Base-by-base conservation (phyloP, 2,113 vertebrate genomes). In the Lampris megalopsis region DNA sequence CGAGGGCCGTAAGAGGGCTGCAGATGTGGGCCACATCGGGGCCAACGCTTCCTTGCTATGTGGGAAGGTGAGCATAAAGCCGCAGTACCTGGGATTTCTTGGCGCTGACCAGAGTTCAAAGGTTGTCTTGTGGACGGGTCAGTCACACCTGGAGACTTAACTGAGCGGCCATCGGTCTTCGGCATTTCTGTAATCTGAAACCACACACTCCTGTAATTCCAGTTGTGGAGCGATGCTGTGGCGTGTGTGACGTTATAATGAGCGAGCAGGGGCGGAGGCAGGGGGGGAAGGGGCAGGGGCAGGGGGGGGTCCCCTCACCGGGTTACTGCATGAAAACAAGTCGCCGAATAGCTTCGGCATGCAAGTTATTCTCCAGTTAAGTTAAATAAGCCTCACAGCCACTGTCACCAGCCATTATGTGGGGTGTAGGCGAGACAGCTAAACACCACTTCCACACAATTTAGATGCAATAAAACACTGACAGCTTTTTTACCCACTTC, bases 401-500 rank as follows among this genome's bases (percentile, higher is more conserved):
- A 91, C 93, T 95, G 94, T 95, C 94, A 94, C 91, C 93, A 95
- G 91, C 96, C 95, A 94, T 96, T 96, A 95, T 95, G 94, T 94
- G 94, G 92, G 94, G 94, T 92, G 89, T 88, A 92, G 87, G 89
- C 94, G 83, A 94, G 92, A 93, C 92, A 92, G 92, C 95, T 95
- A 94, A 92, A 94, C 91, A 94, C 94, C 92, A 95, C 94, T 95
- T 95, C 93, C 94, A 91, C 93, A 94, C 94, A 96, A 95, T 96
- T 97, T 96, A 95, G 92, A 94, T 90, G 93, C 94, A 95, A 95
- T 96, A 95, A 96, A 97, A 95, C 92, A 91, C 90, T 96, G 95
- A 96, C 94, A 96, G 94, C 93, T 92, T 95, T 96, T 96, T 95
- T 95, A 95, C 95, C 93, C 95, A 96, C 94, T 97, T 96, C 93